Evolutionary conservation across 2,797 vertebrate species (phyloP).

Genomic region (Spheniscus humboldti): DNA sequence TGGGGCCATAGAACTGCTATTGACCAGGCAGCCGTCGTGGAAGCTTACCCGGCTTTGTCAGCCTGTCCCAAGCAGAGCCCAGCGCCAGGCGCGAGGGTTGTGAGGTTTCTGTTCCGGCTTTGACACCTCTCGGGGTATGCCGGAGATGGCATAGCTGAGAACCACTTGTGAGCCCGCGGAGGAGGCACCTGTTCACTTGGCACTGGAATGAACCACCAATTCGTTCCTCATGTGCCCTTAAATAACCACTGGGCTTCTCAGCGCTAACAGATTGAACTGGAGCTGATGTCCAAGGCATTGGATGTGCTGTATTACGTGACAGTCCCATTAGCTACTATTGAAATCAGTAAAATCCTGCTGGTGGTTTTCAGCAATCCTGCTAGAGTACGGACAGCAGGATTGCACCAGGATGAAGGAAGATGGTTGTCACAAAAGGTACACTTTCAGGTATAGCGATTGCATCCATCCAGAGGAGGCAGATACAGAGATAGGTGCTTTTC

Average conservation of each 20-base stretch:
- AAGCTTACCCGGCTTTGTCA: neutral
- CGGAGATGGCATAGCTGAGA: neutral
- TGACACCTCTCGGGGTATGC: neutral
- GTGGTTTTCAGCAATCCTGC: neutral
- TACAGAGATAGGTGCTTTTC: neutral
- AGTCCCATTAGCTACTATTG: neutral
- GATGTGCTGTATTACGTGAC: neutral
- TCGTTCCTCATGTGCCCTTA: neutral
- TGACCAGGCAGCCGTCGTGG: neutral
- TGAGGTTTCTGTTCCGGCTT: neutral
- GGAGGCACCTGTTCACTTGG: constrained; percentile 20
- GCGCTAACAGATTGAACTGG: rapidly evolving
- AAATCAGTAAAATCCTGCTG: neutral
- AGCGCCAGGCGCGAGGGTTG: neutral
- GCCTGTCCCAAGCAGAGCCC: neutral
- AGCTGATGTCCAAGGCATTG: neutral
- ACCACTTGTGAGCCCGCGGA: neutral
- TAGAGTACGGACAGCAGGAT: neutral
- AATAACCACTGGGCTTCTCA: neutral
- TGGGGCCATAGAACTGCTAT: neutral
- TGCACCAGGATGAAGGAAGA: neutral
- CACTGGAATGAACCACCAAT: neutral
- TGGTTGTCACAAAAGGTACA: neutral
- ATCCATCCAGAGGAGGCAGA: neutral
- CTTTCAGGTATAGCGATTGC: neutral